Evolutionary conservation across 2,888 invertebrate genomes (phyloP), one percentile per base, ranked within the genome.

Genomic region (Hyposoter didymator): DNA sequence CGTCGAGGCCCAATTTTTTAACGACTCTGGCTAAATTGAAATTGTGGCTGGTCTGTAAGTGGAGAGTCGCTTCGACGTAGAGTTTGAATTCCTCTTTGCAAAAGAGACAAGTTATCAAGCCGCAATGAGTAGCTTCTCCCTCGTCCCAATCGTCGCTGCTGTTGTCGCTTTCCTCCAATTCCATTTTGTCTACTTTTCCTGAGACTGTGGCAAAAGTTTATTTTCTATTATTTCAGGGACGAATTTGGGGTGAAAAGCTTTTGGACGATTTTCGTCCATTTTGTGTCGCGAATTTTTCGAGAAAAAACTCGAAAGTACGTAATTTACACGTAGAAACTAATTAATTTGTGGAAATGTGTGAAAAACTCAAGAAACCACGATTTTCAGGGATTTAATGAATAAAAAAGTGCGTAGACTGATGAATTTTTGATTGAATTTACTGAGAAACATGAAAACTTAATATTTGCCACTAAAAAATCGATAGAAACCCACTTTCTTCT

Each of bases 1-100:
- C 96, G 92, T 98, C 97, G 96, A 98, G 96, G 88, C 95, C 95
- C 90, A 96, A 96, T 91, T 96, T 97, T 3, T 93, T 93, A 93
- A 97, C 97, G 52, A 98, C 94, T 70, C 94, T 93, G 7, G 95
- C 93, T 80, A 98, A 94, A 91, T 96, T 95, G 88, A 98, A 96
- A 78, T 95, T 95, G 90, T 98, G 98, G 19, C 91, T 94, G 5
- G 93, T 92, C 87, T 95, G 95, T 87, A 97, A 96, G 92, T 98
- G 98, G 32, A 95, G 94, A 74, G 97, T 94, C 35, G 96, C 97
- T 82, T 95, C 95, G 47, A 96, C 95, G 76, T 97, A 95, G 64
- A 95, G 95, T n/a, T 95, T 92, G 83, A 95, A 95, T 87, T 95
- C 94, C 74, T 95, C 94, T 2, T 95, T 91, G 92, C 98, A 98